Base-by-base conservation (phyloP, 2,888 invertebrate species). In the Eupithecia subfuscata region DNA sequence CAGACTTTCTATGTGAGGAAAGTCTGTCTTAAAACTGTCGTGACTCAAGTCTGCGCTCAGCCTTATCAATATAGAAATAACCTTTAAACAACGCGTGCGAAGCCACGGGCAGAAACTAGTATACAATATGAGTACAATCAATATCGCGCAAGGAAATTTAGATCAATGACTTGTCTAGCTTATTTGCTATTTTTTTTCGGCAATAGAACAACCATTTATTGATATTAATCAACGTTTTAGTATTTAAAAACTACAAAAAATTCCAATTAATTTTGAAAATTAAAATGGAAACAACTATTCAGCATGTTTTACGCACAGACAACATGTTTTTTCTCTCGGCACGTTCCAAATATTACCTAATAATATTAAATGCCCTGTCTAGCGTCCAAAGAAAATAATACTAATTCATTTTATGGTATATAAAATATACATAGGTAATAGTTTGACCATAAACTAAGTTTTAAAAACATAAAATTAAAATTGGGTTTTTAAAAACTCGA, bases 321-420 rank as follows among this genome's bases (percentile, higher is more conserved):
- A 85, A 85, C 85, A 84, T 85, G 83, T 84, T 79, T 69, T 69
- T 90, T 81, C 88, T 81, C 76, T 78, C 67, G 88, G 90, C 93
- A 93, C 93, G 94, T 90, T 92, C 94, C 94, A 94, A 94, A 93
- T 93, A 94, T 87, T 90, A 81, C 83, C 11, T 22, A 22, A 56
- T 56, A 56, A 56, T n/a, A 56, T 52, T 1, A 56, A 56, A 56
- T 56, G 2, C n/a, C 48, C 9, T n/a, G 22, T 3, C 22, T 56
- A 22, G 5, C 45, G 9, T 56, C 22, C 11, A 11, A 56, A n/a
- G 18, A 48, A 48, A 48, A 22, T 11, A 22, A 56, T 56, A 56
- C n/a, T 4, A 22, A 56, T 56, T 2, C 3, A 11, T 56, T 22
- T 56, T 56, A 56, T n/a, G 52, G 22, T 56, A 11, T 11, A 22